Percentiles rank a stretch among this genome's conserved stretches.
These are phyloP conservation scores for Chroicocephalus ridibundus DNA, from an alignment of 2,113 vertebrate species.

Conservation along the genomic window DNA sequence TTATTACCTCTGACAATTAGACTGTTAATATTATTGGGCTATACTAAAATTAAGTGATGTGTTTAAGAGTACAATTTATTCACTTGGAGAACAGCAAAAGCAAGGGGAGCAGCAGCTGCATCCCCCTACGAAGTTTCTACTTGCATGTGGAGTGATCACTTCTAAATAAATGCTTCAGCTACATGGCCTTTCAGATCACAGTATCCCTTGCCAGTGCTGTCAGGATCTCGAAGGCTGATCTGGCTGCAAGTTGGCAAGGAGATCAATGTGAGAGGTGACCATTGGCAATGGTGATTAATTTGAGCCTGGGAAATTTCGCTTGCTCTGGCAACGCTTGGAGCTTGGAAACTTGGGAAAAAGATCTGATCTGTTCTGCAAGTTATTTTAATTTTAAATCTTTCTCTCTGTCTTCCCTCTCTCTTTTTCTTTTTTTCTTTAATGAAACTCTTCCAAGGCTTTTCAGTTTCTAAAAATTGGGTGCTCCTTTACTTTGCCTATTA, in stretches of 20 bases:
- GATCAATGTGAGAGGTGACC: background rate
- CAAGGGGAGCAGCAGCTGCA: background rate
- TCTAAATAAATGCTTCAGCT: background rate
- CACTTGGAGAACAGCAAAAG: background rate
- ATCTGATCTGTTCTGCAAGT: background rate
- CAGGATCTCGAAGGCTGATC: background rate
- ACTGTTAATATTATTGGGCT: background rate
- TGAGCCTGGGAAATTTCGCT: background rate
- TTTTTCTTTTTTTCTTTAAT: background rate
- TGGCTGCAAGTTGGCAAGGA: background rate
- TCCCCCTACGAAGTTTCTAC: background rate
- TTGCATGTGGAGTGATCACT: fast-evolving
- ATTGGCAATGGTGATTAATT: background rate
- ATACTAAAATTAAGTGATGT: background rate
- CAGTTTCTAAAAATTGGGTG: background rate
- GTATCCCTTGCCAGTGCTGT: background rate
- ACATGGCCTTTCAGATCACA: background rate
- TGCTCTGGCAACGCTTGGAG: background rate
- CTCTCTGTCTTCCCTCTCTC: fast-evolving
- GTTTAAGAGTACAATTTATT: background rate
- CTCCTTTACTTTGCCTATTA: background rate
- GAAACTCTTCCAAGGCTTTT: background rate
- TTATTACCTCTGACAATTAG: background rate
- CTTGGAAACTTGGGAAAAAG: background rate
- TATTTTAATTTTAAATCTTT: background rate